Conservation (phyloP, 2,888 invertebrate genomes). For the Microchrysa polita region DNA sequence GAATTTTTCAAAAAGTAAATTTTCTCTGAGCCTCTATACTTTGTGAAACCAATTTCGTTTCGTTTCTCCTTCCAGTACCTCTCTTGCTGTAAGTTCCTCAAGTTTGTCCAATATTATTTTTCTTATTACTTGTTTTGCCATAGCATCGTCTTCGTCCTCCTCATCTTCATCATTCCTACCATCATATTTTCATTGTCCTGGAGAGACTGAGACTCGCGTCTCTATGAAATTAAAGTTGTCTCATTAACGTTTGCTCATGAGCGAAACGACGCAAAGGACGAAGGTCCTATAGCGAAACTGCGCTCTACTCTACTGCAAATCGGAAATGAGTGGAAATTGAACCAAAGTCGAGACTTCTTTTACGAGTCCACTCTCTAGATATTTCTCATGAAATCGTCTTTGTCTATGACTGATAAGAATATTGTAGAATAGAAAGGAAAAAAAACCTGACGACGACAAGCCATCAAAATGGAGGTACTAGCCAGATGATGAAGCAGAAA, state of each 20-base stretch:
- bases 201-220: background rate
- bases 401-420: no score
- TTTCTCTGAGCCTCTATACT: background rate
- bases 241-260: slow-evolving; percentile 5
- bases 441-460: background rate
- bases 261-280: background rate
- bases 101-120: no score
- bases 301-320: background rate
- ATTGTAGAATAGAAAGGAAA: no score
- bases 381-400: no score
- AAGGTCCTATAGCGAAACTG: background rate
- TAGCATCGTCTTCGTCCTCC: no score
- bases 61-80: no score
- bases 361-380: no score
- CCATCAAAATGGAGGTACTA: background rate
- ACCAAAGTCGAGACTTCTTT: no score
- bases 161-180: background rate
- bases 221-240: slow-evolving; percentile 17
- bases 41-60: no score
- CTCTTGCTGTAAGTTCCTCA: no score
- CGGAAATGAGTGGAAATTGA: slow-evolving; percentile 3
- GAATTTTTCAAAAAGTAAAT: slow-evolving; percentile 21
- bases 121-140: no score
- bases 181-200: background rate
- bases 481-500: background rate